phyloP scores from a whole-genome alignment of 2,113 vertebrate species.

The Nyctereutes procyonoides region DNA sequence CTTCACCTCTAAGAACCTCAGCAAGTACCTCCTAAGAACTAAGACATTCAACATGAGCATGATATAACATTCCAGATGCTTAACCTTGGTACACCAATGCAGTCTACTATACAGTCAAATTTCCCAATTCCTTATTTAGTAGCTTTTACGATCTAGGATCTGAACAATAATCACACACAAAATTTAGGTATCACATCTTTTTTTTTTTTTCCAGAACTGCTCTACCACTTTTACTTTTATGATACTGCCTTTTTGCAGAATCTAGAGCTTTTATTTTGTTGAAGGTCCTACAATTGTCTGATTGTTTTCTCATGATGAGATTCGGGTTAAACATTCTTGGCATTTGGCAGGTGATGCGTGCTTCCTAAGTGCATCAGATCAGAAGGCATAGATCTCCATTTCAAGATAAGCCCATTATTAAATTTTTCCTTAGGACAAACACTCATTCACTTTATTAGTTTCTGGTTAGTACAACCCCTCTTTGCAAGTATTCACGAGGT shows the following conservation, averaged over 20 bases:
- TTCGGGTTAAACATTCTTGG: slow-evolving; percentile 24
- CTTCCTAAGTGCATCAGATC: neutral
- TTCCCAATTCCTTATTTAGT: neutral
- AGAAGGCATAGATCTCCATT: neutral
- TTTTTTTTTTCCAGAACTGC: neutral
- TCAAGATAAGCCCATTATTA: neutral
- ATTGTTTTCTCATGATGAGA: neutral
- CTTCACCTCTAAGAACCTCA: neutral
- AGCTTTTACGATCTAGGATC: neutral
- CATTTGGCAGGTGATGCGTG: neutral
- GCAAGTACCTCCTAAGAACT: neutral
- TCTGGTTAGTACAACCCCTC: neutral
- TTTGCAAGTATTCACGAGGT: neutral
- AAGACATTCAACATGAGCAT: neutral
- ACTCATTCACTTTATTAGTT: neutral
- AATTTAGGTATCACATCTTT: neutral
- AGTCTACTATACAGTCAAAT: neutral
- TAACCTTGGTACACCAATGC: neutral
- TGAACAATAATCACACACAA: neutral
- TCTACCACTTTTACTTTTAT: neutral
- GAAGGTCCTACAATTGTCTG: neutral
- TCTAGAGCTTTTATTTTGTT: neutral
- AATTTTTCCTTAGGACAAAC: neutral
- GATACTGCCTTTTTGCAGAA: neutral
- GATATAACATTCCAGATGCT: neutral